Evolutionary conservation across 2,888 invertebrate genomes (phyloP).

Genomic region (Lasioglossum morio): DNA sequence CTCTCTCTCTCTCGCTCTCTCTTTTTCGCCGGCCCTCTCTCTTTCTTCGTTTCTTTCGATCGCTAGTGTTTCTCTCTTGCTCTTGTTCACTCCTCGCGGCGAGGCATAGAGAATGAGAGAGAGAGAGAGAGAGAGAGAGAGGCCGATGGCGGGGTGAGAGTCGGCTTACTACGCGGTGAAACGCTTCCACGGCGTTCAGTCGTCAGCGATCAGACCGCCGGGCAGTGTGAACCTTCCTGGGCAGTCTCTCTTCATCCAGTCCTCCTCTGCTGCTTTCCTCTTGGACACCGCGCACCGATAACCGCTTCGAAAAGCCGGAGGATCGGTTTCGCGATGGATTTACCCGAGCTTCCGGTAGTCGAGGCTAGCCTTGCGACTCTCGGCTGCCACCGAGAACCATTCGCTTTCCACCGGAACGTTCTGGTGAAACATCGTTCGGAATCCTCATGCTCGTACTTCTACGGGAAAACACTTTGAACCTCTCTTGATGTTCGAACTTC

Average conservation of each 20-base stretch:
- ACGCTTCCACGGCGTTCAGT: slow-evolving; percentile 73
- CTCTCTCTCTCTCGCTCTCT: slow-evolving; percentile 46
- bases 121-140: slow-evolving; percentile 58
- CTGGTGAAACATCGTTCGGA: neutral
- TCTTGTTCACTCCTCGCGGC: slow-evolving; percentile 62
- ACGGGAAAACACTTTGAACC: neutral
- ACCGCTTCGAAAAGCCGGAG: slow-evolving; percentile 37
- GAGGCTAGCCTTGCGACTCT: neutral
- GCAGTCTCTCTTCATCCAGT: slow-evolving; percentile 65
- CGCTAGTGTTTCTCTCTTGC: slow-evolving; percentile 56
- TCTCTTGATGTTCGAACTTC: neutral
- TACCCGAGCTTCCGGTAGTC: slow-evolving; percentile 33
- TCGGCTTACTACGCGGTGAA: slow-evolving; percentile 73
- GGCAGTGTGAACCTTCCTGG: slow-evolving; percentile 74
- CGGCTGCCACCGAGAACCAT: slow-evolving; percentile 13
- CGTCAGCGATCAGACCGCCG: slow-evolving; percentile 76
- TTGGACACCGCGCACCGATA: slow-evolving; percentile 45
- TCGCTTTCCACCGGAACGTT: slow-evolving; percentile 4
- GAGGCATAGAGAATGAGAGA: slow-evolving; percentile 40
- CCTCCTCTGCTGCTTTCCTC: slow-evolving; percentile 51
- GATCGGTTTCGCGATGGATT: slow-evolving; percentile 45
- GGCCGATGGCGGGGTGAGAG: slow-evolving; percentile 75
- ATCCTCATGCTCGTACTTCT: neutral
- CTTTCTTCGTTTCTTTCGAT: slow-evolving; percentile 62
- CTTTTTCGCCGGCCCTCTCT: slow-evolving; percentile 43